A percentile compares a stretch with the other conserved stretches of the same genome.
Conservation (phyloP, 2,797 vertebrate species). For the Naso thynnoides region DNA sequence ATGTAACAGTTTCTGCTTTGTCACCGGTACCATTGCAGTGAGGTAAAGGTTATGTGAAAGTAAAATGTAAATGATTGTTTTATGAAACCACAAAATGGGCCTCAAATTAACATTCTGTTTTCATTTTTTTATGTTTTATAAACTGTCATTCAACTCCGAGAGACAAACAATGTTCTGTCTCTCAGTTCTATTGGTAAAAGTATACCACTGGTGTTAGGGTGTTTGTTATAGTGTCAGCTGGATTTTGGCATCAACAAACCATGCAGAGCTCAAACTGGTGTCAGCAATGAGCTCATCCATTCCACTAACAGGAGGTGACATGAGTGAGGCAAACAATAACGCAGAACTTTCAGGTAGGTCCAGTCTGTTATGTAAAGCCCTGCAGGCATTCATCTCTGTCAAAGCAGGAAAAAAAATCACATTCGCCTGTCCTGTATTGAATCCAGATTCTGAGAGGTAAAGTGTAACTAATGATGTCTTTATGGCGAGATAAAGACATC, state of each 20-base stretch:
- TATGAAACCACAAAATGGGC: conserved; percentile 1
- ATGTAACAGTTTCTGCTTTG: conserved; percentile 29
- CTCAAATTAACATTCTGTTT: neutral
- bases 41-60: conserved; percentile 21
- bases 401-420: conserved; percentile 50
- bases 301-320: conserved; percentile 74
- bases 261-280: conserved; percentile 57
- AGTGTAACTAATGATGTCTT: conserved; percentile 34
- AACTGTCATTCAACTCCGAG: neutral
- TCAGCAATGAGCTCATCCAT: conserved; percentile 80
- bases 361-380: conserved; percentile 67
- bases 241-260: conserved; percentile 52
- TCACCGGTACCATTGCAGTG: conserved; percentile 6
- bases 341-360: conserved; percentile 73
- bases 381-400: conserved; percentile 61
- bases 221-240: conserved; percentile 49
- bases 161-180: conserved; percentile 4
- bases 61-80: neutral
- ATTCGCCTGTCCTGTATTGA: conserved; percentile 50
- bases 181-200: conserved; percentile 22
- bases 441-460: conserved; percentile 61
- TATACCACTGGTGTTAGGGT: neutral
- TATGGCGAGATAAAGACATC: conserved; percentile 50
- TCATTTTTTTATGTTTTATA: neutral
- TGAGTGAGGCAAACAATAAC: conserved; percentile 68